phyloP scores from a whole-genome alignment of 2,797 vertebrate species.

The Oophaga sylvatica region DNA sequence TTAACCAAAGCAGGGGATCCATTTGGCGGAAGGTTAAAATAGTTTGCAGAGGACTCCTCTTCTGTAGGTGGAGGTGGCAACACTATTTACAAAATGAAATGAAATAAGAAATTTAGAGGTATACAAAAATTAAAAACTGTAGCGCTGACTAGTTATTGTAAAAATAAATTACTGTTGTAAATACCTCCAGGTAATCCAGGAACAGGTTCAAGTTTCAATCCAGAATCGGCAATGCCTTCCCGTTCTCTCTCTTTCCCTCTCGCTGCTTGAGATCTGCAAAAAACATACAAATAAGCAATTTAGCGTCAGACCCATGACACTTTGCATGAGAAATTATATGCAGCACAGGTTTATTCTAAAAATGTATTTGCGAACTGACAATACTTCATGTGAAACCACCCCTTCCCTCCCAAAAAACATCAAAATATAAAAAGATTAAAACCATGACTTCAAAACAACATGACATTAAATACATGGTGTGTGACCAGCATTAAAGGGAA shows the following conservation, averaged over 20 bases:
- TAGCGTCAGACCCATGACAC: not conserved
- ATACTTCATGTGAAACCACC: too few species aligned
- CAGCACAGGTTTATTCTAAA: not conserved
- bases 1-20: constrained; percentile 90
- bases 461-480: too few species aligned
- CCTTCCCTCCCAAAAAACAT: too few species aligned
- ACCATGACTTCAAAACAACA: too few species aligned
- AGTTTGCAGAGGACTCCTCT: constrained; percentile 91
- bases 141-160: too few species aligned
- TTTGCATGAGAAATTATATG: not conserved
- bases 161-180: constrained; percentile 17
- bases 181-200: constrained; percentile 95
- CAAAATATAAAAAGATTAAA: too few species aligned
- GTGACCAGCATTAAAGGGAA: too few species aligned
- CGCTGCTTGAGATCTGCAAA: constrained; percentile 90
- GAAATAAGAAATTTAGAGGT: too few species aligned
- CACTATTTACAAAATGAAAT: constrained; percentile 70
- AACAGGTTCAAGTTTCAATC: constrained; percentile 93
- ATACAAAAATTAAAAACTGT: too few species aligned
- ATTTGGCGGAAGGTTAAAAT: constrained; percentile 92
- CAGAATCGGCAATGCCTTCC: constrained; percentile 90
- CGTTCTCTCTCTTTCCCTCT: constrained; percentile 93
- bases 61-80: constrained; percentile 90
- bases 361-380: not conserved
- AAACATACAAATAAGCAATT: not conserved